phyloP scores from a whole-genome alignment of 2,888 invertebrate genomes.

The Heteromyza rotundicornis region DNA sequence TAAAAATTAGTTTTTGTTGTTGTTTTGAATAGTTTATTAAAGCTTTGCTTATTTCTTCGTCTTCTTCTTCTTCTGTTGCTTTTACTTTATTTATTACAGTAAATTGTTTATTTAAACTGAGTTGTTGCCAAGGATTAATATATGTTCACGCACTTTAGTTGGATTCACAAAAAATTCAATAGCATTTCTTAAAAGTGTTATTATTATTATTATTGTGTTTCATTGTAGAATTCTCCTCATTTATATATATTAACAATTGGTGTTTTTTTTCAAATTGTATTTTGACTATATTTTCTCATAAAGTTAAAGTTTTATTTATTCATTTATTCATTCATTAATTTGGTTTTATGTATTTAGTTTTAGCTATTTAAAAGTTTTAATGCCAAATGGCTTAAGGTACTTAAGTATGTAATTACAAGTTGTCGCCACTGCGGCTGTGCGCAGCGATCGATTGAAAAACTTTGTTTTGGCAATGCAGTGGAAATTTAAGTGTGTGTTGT shows the following conservation, averaged over 20 bases:
- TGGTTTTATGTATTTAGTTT: background rate
- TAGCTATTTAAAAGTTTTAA: conserved; percentile 46
- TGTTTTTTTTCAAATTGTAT: conserved; percentile 15
- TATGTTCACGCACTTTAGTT: no score
- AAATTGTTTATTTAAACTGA: no score
- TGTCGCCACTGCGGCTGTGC: no score
- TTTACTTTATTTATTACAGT: no score
- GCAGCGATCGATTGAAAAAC: no score
- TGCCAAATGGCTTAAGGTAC: conserved; percentile 63
- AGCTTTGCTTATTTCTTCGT: no score
- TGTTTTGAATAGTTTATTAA: no score
- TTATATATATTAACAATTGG: conserved; percentile 21
- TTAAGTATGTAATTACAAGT: conserved; percentile 43
- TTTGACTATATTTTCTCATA: conserved; percentile 22
- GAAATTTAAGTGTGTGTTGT: background rate
- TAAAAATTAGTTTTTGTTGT: no score
- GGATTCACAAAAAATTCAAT: no score
- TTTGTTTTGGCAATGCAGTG: background rate
- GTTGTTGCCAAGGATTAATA: no score
- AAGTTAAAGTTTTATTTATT: conserved; percentile 26
- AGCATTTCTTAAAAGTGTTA: background rate
- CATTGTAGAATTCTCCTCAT: conserved; percentile 20
- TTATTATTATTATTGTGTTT: background rate
- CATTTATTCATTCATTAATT: conserved; percentile 15
- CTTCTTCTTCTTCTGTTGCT: no score